Conservation (phyloP, 1,140 invertebrate species). For the Steinernema feltiae region DNA sequence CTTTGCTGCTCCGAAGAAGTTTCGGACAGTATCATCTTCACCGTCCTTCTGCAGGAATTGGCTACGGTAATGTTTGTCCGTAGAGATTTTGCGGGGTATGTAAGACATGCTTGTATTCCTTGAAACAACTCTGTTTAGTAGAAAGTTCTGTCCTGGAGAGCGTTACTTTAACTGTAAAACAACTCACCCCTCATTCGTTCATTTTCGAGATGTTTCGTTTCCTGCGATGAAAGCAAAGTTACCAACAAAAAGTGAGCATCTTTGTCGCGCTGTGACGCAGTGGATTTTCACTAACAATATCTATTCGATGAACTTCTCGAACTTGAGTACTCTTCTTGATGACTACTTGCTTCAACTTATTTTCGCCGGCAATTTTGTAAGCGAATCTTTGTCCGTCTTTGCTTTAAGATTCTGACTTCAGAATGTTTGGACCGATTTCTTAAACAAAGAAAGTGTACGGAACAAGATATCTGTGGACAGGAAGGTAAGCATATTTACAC, state of each 20-base stretch:
- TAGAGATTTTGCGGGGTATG: background rate
- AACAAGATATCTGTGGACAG: background rate
- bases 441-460: background rate
- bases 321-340: background rate
- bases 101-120: background rate
- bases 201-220: background rate
- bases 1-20: background rate
- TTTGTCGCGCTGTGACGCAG: background rate
- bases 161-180: background rate
- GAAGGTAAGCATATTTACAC: background rate
- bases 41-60: background rate
- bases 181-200: background rate
- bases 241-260: background rate
- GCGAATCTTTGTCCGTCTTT: background rate
- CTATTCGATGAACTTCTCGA: background rate
- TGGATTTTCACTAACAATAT: background rate
- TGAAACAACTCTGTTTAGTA: background rate
- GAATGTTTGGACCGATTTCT: background rate
- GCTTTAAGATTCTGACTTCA: background rate
- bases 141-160: background rate
- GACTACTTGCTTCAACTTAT: conserved; percentile 1
- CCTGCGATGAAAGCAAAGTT: background rate
- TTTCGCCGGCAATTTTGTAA: background rate
- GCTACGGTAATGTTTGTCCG: background rate
- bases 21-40: background rate